These are phyloP conservation scores for Scaptodrosophila lebanonensis DNA, from an alignment of 1,140 invertebrate genomes.

Conservation along the genomic window DNA sequence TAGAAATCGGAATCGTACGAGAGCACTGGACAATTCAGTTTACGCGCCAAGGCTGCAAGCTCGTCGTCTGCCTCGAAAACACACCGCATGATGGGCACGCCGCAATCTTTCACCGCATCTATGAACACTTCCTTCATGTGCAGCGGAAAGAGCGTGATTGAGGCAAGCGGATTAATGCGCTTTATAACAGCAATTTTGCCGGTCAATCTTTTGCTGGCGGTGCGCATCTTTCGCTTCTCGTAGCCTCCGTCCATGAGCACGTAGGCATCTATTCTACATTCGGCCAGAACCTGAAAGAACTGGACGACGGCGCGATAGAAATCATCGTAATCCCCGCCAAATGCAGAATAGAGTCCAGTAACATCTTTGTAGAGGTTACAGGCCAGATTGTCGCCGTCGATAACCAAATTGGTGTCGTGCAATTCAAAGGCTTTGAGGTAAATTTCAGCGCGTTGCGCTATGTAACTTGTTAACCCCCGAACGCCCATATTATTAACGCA, in stretches of 20 bases:
- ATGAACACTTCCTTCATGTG: slow-evolving; percentile 85
- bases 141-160: slow-evolving; percentile 82
- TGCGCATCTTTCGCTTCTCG: slow-evolving; percentile 86
- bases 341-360: slow-evolving; percentile 83
- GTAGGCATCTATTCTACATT: slow-evolving; percentile 85
- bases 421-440: slow-evolving; percentile 83
- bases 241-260: slow-evolving; percentile 91
- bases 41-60: slow-evolving; percentile 86
- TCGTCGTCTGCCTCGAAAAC: slow-evolving; percentile 93
- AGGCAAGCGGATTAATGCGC: slow-evolving; percentile 77
- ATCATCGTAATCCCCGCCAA: slow-evolving; percentile 92
- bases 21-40: slow-evolving; percentile 88
- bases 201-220: slow-evolving; percentile 81
- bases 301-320: slow-evolving; percentile 81
- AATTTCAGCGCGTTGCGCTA: slow-evolving; percentile 82
- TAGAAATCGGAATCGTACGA: slow-evolving; percentile 96
- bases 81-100: slow-evolving; percentile 83
- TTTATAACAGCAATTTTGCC: slow-evolving; percentile 81
- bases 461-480: slow-evolving; percentile 87
- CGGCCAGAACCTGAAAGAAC: slow-evolving; percentile 85
- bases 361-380: slow-evolving; percentile 84
- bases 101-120: slow-evolving; percentile 81
- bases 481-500: slow-evolving; percentile 86
- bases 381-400: slow-evolving; percentile 89
- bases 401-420: slow-evolving; percentile 84